These are phyloP conservation scores for fruit fly (Drosophila melanogaster) DNA, from an alignment of 1,140 invertebrate genomes.

Conservation along the genomic window Release_6_plus_ISO1_MT NT_033777.3:28326501-28327000, in stretches of 20 bases:
- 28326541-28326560: no score
- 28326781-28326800: conserved; percentile 33
- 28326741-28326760: conserved; percentile 44
- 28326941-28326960: conserved; percentile 23
- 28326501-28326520: conserved; percentile 43
- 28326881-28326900: conserved; percentile 47
- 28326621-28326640: not conserved
- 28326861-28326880: conserved; percentile 39
- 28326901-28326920: conserved; percentile 55
- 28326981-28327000: conserved; percentile 10
- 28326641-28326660: no score
- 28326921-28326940: conserved; percentile 29
- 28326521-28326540: not conserved
- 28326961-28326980: conserved; percentile 10
- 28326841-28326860: conserved; percentile 61
- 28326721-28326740: conserved; percentile 70
- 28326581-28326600: no score
- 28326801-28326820: conserved; percentile 64
- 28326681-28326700: conserved; percentile 8
- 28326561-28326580: no score
- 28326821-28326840: conserved; percentile 4
- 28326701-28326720: conserved; percentile 76
- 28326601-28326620: no score
- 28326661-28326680: not conserved
- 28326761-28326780: conserved; percentile 5